These are phyloP conservation scores for Amphiprion percula DNA, from an alignment of 2,113 vertebrate species.

Conservation along the genomic window DNA sequence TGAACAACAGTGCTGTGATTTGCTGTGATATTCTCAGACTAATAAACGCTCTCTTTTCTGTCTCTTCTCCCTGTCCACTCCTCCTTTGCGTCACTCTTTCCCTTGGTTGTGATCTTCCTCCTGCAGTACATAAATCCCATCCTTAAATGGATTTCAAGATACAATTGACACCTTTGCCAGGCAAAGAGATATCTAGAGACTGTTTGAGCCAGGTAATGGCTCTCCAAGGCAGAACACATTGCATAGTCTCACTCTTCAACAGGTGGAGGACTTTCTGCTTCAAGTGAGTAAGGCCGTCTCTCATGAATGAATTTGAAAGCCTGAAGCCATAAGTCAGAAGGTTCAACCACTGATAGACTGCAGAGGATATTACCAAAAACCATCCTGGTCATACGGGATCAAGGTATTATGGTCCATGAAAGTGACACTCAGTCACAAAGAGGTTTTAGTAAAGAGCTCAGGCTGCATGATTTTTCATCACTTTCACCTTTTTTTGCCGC, in stretches of 20 bases:
- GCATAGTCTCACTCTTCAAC: constrained; percentile 51
- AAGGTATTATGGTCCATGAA: constrained; percentile 26
- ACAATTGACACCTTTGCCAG: constrained; percentile 59
- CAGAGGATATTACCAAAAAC: constrained; percentile 52
- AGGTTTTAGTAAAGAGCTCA: constrained; percentile 12
- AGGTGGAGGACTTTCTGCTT: constrained; percentile 51
- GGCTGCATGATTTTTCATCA: not conserved
- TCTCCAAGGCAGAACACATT: constrained; percentile 40
- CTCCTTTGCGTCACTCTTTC: not conserved
- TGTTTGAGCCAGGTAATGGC: constrained; percentile 52
- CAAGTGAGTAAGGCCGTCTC: constrained; percentile 11
- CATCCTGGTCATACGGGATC: constrained; percentile 35
- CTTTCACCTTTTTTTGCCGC: not conserved
- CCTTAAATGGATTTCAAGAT: constrained; percentile 74
- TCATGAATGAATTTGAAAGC: constrained; percentile 51
- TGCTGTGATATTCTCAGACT: constrained; percentile 2
- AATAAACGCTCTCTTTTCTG: not conserved
- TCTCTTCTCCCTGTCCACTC: not conserved
- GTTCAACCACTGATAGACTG: constrained; percentile 53
- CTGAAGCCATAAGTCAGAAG: constrained; percentile 49
- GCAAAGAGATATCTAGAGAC: constrained; percentile 65
- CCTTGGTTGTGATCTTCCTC: constrained; percentile 21
- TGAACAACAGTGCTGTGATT: constrained; percentile 19
- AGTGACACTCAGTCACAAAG: constrained; percentile 19
- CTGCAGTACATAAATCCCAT: constrained; percentile 54